These are phyloP conservation scores for Hippoglossus stenolepis DNA, from an alignment of 2,113 vertebrate genomes.

Conservation along the genomic window DNA sequence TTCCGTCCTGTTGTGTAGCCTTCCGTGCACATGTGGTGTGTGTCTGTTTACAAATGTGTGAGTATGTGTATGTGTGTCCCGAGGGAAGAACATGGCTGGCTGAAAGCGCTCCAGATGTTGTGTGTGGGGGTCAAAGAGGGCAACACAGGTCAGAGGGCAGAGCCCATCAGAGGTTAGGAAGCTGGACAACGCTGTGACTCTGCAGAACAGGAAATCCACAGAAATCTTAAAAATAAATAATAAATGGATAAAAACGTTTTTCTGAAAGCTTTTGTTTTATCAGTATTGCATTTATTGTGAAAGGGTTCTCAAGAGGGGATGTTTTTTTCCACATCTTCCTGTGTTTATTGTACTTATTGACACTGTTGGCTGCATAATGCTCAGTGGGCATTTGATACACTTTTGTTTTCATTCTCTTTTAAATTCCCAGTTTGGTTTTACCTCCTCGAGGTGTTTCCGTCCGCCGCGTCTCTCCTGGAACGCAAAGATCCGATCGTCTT, in stretches of 20 bases:
- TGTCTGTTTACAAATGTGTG: constrained; percentile 8
- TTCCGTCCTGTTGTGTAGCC: constrained; percentile 30
- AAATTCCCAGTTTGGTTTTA: constrained; percentile 27
- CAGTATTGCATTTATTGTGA: not conserved
- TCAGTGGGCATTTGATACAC: constrained; percentile 9
- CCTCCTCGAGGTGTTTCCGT: constrained; percentile 47
- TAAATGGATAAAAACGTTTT: constrained; percentile 3
- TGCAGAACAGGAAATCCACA: constrained; percentile 46
- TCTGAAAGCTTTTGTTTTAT: constrained; percentile 19
- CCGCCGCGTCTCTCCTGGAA: constrained; percentile 25
- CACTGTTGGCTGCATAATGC: constrained; percentile 11
- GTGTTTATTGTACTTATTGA: not conserved
- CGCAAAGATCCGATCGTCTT: constrained; percentile 41
- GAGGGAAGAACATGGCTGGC: constrained; percentile 6
- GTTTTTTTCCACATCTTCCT: constrained; percentile 10
- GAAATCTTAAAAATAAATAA: constrained; percentile 28
- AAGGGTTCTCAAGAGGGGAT: constrained; percentile 3
- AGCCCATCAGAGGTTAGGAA: constrained; percentile 18
- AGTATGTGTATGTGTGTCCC: not conserved
- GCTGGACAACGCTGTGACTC: constrained; percentile 27
- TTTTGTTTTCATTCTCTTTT: not conserved
- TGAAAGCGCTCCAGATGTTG: constrained; percentile 61
- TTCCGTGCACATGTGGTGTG: constrained; percentile 10
- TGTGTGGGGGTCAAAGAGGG: constrained; percentile 21
- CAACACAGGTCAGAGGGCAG: constrained; percentile 37